Conservation (phyloP, 2,888 invertebrate genomes). For the Ametastegia equiseti region DNA sequence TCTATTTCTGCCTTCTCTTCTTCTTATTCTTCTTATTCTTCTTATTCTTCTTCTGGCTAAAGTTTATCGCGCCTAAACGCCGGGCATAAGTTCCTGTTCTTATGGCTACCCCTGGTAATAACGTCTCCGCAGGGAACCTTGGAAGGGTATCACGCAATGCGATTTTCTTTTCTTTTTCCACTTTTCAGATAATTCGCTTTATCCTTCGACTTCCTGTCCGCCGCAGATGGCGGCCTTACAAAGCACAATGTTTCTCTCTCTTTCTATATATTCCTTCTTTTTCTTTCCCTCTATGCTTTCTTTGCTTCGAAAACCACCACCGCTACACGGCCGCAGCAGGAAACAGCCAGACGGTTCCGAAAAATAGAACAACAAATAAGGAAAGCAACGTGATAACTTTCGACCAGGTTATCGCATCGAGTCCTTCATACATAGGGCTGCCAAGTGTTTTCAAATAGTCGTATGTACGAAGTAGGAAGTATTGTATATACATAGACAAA, state of each 20-base stretch:
- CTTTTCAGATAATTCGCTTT: conserved; percentile 60
- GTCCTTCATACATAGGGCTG: neutral
- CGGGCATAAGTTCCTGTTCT: conserved; percentile 31
- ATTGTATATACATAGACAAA: neutral
- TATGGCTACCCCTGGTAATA: conserved; percentile 40
- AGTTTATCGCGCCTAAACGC: conserved; percentile 30
- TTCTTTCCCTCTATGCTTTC: conserved; percentile 3
- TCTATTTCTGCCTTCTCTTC: conserved; percentile 20
- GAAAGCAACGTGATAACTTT: conserved; percentile 20
- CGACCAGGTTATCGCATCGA: neutral
- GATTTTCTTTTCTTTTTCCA: conserved; percentile 47
- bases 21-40: conserved; percentile 31
- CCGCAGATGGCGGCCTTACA: conserved; percentile 57
- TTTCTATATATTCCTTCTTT: conserved; percentile 21
- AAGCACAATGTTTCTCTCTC: conserved; percentile 51
- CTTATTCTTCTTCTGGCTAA: neutral
- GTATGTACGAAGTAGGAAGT: too few relatives aligned
- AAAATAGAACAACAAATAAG: neutral
- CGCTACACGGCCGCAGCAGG: conserved; percentile 1
- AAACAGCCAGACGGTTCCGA: conserved; percentile 7
- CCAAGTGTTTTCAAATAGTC: conserved; percentile 3
- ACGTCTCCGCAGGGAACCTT: conserved; percentile 44
- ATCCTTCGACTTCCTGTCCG: conserved; percentile 60
- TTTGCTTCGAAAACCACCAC: neutral
- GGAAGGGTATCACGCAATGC: conserved; percentile 44